Evolutionary conservation across 2,888 invertebrate species (phyloP).

Genomic region (Hydrotaea diabolus): DNA sequence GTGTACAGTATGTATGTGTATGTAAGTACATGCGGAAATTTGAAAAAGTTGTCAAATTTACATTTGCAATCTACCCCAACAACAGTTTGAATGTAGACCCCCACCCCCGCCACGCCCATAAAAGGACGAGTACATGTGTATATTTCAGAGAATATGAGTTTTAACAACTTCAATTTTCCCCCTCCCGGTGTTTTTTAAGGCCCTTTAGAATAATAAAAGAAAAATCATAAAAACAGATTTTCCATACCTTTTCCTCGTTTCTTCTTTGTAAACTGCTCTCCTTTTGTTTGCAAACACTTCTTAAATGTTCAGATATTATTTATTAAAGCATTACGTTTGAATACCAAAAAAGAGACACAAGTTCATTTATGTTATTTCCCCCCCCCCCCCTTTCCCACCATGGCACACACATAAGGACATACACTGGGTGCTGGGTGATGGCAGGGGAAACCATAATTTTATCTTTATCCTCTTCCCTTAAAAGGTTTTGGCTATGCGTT

Average conservation of each 20-base stretch:
- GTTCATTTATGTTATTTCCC: not conserved
- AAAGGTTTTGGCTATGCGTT: no score
- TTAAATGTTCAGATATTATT: conserved; percentile 11
- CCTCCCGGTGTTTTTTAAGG: no score
- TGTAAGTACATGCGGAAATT: conserved; percentile 8
- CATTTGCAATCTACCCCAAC: conserved; percentile 2
- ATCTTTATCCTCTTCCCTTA: no score
- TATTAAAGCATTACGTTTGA: not conserved
- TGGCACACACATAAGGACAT: no score
- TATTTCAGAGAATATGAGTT: no score
- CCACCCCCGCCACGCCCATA: no score
- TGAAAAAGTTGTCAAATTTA: conserved; percentile 39
- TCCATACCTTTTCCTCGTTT: not conserved
- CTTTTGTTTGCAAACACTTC: not conserved
- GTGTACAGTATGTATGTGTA: no score
- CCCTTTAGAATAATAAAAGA: not conserved
- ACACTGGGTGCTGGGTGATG: no score
- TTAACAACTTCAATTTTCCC: no score
- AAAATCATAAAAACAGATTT: not conserved
- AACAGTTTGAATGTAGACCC: no score
- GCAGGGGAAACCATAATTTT: no score
- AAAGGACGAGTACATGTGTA: not conserved
- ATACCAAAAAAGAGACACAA: no score
- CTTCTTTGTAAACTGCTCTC: not conserved
- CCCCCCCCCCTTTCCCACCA: not conserved